phyloP scores from a whole-genome alignment of 2,113 vertebrate species.

The Ammodytes marinus region DNA sequence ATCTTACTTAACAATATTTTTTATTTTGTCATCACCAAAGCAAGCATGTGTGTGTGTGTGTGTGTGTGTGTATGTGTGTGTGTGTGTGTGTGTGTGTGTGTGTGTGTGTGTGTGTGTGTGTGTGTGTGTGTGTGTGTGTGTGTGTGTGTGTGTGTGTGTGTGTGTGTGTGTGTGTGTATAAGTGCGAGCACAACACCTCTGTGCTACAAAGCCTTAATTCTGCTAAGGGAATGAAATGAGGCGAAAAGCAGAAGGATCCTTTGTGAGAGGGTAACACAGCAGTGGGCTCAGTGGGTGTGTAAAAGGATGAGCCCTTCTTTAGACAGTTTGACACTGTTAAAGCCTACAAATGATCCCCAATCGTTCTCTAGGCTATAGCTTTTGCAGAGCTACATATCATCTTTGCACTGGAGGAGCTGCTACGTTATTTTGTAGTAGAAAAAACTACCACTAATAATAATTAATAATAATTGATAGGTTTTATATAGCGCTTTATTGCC shows the following conservation, averaged over 20 bases:
- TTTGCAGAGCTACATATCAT: not conserved
- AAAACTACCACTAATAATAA: not conserved
- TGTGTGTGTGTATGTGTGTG: not conserved
- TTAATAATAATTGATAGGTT: no score
- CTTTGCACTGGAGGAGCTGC: not conserved
- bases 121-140: not conserved
- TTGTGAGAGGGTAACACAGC: constrained; percentile 53
- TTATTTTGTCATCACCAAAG: not conserved
- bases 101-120: not conserved
- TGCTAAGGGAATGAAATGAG: constrained; percentile 66
- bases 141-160: no score
- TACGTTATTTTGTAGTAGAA: not conserved
- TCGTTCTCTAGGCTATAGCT: not conserved
- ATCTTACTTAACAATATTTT: constrained; percentile 14
- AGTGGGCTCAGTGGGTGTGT: constrained; percentile 67
- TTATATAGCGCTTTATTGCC: no score
- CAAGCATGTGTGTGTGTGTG: not conserved
- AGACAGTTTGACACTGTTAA: constrained; percentile 57
- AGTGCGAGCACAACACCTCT: constrained; percentile 41
- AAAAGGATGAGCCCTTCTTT: constrained; percentile 67
- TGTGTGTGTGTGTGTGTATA: not conserved
- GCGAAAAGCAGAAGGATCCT: constrained; percentile 53
- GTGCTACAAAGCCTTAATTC: constrained; percentile 64
- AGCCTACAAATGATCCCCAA: constrained; percentile 42
- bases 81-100: not conserved